Evolutionary conservation across 2,797 vertebrate genomes (phyloP).

Genomic region (Balearica regulorum): DNA sequence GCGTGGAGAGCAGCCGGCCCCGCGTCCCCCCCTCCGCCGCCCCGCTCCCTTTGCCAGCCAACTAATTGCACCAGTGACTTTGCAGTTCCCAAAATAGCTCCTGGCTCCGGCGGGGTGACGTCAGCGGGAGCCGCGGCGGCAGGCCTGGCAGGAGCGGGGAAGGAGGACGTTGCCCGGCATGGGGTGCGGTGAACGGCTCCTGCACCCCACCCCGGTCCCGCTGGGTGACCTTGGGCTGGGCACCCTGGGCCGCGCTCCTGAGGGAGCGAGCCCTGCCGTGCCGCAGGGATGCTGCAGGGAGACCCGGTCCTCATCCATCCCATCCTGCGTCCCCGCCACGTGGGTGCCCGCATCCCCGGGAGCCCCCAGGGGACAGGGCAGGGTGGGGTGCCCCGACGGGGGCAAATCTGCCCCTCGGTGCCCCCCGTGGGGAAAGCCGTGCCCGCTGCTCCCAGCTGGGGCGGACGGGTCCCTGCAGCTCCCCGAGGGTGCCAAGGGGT

Average conservation of each 20-base stretch:
- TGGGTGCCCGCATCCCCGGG: accelerated
- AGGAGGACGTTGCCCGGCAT: not conserved
- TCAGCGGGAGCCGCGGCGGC: not conserved
- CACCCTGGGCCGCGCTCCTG: accelerated
- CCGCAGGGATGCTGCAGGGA: not conserved
- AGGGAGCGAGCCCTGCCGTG: accelerated
- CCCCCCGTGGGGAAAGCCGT: accelerated
- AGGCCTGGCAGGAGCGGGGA: not conserved
- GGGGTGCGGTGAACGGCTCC: accelerated
- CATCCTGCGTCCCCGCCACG: accelerated
- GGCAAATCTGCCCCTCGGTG: not conserved
- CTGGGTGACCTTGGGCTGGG: not conserved
- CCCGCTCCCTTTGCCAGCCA: not conserved
- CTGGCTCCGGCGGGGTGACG: not conserved
- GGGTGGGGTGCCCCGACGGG: accelerated
- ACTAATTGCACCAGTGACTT: constrained; percentile 58
- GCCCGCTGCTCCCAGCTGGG: not conserved
- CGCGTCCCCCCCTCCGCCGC: not conserved
- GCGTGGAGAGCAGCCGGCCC: not conserved
- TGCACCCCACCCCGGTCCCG: accelerated
- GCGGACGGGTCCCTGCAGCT: not conserved
- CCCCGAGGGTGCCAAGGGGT: accelerated
- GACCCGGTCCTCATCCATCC: accelerated
- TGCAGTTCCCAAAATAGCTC: constrained; percentile 66
- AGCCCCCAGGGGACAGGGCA: accelerated